Conservation (phyloP, 2,888 invertebrate genomes). For the Papilio demoleus region DNA sequence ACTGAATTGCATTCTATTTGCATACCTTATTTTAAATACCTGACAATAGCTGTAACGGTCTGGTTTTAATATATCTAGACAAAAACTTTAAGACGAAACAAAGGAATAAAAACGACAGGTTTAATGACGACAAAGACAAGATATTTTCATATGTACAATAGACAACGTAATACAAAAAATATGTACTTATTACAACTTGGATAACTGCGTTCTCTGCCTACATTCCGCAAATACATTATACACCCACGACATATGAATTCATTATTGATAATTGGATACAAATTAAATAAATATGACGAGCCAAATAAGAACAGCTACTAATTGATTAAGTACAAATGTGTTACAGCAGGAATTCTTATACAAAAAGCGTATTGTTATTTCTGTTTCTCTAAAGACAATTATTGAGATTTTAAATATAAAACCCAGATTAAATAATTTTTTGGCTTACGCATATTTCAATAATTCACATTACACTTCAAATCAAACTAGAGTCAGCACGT, state of each 20-base stretch:
- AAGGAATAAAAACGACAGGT: background rate
- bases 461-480: too few species aligned
- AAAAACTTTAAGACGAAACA: background rate
- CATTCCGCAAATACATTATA: conserved; percentile 5
- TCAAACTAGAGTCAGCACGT: too few species aligned
- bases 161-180: background rate
- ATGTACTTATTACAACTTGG: conserved; percentile 1
- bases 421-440: too few species aligned
- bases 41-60: too few species aligned
- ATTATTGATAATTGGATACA: background rate
- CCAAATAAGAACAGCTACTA: too few species aligned
- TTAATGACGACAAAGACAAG: background rate
- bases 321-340: background rate
- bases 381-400: background rate
- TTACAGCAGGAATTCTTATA: too few species aligned
- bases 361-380: background rate
- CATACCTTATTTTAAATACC: background rate
- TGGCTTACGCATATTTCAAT: too few species aligned
- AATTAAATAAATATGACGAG: background rate
- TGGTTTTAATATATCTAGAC: too few species aligned
- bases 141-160: background rate
- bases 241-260: background rate
- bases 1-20: background rate
- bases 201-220: background rate
- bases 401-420: too few species aligned